Conservation (phyloP, 2,888 invertebrate genomes). For the Serrognathus titanus region DNA sequence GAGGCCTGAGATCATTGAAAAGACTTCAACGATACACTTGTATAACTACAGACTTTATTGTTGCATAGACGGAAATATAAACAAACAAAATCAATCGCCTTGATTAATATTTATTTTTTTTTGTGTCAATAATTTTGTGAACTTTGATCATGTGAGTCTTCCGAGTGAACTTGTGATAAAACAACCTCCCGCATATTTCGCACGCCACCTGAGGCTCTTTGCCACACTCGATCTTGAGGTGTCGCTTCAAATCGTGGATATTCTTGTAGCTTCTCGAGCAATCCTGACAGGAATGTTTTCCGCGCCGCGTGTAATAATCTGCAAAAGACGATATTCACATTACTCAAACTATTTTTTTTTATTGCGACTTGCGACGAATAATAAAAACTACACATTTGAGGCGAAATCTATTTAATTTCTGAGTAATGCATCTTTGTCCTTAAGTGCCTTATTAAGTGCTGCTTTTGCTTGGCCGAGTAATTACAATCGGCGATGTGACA, state of each 20-base stretch:
- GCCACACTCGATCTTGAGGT: conserved; percentile 13
- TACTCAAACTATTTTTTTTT: too few relatives aligned
- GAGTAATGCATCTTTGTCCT: conserved; percentile 1
- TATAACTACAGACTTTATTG: too few relatives aligned
- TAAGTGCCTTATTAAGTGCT: conserved; percentile 17
- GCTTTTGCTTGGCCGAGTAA: conserved; percentile 26
- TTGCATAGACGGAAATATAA: background rate
- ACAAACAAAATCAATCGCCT: background rate
- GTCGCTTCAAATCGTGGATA: conserved; percentile 16
- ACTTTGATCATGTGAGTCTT: conserved; percentile 4
- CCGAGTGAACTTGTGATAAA: conserved; percentile 6
- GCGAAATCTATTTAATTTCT: background rate
- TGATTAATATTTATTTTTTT: background rate
- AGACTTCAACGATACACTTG: too few relatives aligned
- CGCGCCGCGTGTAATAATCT: too few relatives aligned
- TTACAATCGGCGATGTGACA: conserved; percentile 44
- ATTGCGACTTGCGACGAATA: too few relatives aligned
- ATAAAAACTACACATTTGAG: too few relatives aligned
- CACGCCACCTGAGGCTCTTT: conserved; percentile 6
- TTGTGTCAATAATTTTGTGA: background rate
- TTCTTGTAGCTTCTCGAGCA: conserved; percentile 8
- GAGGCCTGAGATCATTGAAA: too few relatives aligned
- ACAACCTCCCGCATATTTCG: conserved; percentile 9
- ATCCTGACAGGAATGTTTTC: background rate
- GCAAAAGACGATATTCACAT: too few relatives aligned